phyloP scores from a whole-genome alignment of 2,797 vertebrate genomes.

The Girardinus metallicus region DNA sequence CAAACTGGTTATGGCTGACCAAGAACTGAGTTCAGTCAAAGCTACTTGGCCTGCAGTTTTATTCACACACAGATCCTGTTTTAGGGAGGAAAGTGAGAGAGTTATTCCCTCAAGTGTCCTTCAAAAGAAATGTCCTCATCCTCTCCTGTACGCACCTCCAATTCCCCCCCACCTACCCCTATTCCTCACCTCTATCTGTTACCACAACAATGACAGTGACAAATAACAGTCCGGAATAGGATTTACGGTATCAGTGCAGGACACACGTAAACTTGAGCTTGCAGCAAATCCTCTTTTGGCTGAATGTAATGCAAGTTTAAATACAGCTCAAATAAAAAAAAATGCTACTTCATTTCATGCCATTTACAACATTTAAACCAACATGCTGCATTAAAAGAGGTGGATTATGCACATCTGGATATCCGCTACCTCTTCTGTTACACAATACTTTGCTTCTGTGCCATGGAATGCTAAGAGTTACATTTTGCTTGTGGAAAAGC shows the following conservation, averaged over 20 bases:
- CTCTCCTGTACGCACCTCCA: constrained; percentile 6
- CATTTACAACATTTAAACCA: constrained; percentile 21
- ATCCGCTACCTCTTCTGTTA: constrained; percentile 15
- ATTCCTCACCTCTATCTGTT: constrained; percentile 57
- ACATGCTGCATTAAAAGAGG: constrained; percentile 13
- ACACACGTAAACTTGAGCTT: constrained; percentile 52
- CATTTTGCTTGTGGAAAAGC: not conserved
- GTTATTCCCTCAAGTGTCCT: constrained; percentile 48
- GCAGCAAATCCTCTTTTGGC: constrained; percentile 65
- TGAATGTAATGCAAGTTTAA: constrained; percentile 57
- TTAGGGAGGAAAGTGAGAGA: not conserved
- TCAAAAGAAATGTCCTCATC: constrained; percentile 49
- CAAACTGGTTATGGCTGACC: constrained; percentile 57
- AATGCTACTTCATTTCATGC: constrained; percentile 20
- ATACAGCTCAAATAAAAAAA: constrained; percentile 42
- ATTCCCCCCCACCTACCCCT: not conserved
- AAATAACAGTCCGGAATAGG: constrained; percentile 63
- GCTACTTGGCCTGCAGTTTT: constrained; percentile 19
- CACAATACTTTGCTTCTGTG: not conserved
- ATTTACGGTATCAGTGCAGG: constrained; percentile 62
- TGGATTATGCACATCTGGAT: constrained; percentile 11
- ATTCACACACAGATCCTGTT: constrained; percentile 35
- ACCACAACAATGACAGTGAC: constrained; percentile 69
- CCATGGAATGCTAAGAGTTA: constrained; percentile 15
- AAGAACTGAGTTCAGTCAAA: constrained; percentile 46